phyloP scores from a whole-genome alignment of 1,140 invertebrate genomes.

The Eriocheir sinensis region DNA sequence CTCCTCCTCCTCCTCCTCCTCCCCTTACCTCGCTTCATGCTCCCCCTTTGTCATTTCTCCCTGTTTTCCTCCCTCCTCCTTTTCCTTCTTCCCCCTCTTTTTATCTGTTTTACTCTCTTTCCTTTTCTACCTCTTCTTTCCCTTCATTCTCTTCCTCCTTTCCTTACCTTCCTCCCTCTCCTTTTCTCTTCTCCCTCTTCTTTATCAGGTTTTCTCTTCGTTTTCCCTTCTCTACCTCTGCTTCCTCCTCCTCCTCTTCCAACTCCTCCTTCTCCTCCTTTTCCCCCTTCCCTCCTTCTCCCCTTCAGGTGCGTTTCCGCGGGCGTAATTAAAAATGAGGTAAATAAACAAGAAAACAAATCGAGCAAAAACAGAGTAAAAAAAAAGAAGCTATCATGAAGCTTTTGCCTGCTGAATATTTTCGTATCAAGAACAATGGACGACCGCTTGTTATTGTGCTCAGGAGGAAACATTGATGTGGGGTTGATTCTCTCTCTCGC shows the following conservation, averaged over 20 bases:
- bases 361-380: not conserved
- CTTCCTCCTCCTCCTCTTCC: not conserved
- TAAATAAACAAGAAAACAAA: constrained; percentile 3
- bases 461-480: constrained; percentile 12
- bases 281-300: not conserved
- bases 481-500: not conserved
- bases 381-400: constrained; percentile 2
- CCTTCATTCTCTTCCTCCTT: not conserved
- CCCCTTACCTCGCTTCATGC: not conserved
- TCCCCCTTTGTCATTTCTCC: not conserved
- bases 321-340: not conserved
- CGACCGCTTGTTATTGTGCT: not conserved
- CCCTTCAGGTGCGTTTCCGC: not conserved
- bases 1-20: not conserved
- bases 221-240: not conserved
- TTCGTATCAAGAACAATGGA: not conserved
- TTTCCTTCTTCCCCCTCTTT: not conserved
- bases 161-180: no score
- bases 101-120: not conserved
- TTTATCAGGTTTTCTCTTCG: no score
- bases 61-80: not conserved
- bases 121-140: not conserved
- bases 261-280: not conserved
- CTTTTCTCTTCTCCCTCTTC: not conserved
- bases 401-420: constrained; percentile 16